Conservation (phyloP, 2,888 invertebrate genomes). For the Neria commutata region DNA sequence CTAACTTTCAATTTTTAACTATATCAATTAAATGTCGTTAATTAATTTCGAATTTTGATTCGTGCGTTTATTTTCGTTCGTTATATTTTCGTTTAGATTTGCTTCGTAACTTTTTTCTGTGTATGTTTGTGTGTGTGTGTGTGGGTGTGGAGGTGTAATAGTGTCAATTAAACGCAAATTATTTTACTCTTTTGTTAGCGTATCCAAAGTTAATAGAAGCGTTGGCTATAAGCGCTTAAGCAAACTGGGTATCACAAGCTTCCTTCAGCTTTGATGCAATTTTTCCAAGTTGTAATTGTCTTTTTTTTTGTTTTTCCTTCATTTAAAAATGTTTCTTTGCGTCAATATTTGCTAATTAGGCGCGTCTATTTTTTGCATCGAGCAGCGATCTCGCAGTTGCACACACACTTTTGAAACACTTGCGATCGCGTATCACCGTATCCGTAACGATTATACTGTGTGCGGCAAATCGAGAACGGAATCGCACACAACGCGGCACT, state of each 20-base stretch:
- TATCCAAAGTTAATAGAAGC: too few species aligned
- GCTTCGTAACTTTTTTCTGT: not conserved
- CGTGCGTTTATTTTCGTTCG: not conserved
- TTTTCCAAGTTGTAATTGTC: not conserved
- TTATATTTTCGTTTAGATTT: not conserved
- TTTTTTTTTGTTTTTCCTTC: not conserved
- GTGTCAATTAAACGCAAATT: too few species aligned
- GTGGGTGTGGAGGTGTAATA: slow-evolving; percentile 1
- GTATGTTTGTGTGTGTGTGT: slow-evolving; percentile 6
- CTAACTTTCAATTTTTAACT: not conserved
- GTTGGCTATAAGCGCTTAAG: not conserved
- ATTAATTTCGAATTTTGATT: slow-evolving; percentile 26
- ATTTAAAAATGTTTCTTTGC: not conserved
- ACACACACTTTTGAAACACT: slow-evolving; percentile 2
- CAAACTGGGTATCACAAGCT: not conserved
- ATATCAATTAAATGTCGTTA: slow-evolving; percentile 7
- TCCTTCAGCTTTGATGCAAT: too few species aligned
- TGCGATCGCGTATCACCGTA: not conserved
- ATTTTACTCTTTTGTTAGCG: too few species aligned
- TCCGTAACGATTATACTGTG: slow-evolving; percentile 6
- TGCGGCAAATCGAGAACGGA: not conserved
- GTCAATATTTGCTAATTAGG: not conserved
- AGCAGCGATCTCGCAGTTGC: not conserved
- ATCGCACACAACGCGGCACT: slow-evolving; percentile 25
- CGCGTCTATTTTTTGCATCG: not conserved